A percentile compares a stretch with the other conserved stretches of the same genome.
Conservation (phyloP, 2,797 vertebrate genomes). For the Pogonophryne albipinna region DNA sequence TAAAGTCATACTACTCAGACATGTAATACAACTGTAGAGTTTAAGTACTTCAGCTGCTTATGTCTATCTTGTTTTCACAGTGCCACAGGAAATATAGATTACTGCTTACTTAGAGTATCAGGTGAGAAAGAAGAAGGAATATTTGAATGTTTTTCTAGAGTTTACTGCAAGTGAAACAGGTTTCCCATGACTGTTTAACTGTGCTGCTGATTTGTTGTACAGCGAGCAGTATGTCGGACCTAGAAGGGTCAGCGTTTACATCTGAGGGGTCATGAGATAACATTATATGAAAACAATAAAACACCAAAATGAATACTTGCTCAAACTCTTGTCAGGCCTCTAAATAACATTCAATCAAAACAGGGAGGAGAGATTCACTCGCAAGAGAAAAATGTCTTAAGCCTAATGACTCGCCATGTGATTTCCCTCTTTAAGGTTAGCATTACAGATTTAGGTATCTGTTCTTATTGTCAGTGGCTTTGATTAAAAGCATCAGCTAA, state of each 20-base stretch:
- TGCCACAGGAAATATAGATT: no score
- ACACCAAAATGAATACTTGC: not conserved
- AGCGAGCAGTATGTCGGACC: accelerated
- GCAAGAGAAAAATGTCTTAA: not conserved
- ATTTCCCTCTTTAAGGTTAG: not conserved
- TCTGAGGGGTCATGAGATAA: not conserved
- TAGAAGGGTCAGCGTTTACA: not conserved
- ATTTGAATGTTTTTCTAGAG: not conserved
- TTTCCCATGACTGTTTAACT: not conserved
- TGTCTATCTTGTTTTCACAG: no score
- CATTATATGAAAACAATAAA: no score
- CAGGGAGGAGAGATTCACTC: not conserved
- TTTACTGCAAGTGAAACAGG: not conserved
- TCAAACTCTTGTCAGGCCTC: not conserved
- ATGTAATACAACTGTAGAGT: not conserved
- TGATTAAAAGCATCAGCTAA: no score
- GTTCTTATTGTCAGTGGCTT: not conserved
- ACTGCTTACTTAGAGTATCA: no score
- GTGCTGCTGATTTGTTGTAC: not conserved
- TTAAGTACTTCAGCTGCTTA: not conserved
- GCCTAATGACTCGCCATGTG: not conserved
- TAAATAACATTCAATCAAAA: not conserved
- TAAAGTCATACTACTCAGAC: not conserved
- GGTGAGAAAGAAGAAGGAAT: no score
- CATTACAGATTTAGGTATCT: not conserved